Base-by-base conservation (phyloP, 2,888 invertebrate species). In the Caenorhabditis sp. region DNA sequence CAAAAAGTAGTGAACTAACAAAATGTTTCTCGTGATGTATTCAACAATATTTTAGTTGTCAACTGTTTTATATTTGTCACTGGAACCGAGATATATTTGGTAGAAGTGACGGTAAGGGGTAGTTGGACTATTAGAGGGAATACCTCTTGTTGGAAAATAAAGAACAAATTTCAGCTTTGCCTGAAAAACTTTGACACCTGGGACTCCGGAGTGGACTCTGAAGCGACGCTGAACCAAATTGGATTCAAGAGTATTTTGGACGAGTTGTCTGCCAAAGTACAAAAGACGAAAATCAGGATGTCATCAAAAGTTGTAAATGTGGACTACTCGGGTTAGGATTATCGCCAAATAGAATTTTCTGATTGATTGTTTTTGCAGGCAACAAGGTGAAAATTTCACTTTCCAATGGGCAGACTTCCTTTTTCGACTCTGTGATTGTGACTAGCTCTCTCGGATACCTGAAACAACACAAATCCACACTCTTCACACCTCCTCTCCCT, bases 401-500 rank as follows among this genome's bases (percentile, higher is more conserved):
- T 0, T 66, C 68, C 7, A 66, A 74, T 28, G 41, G 54, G 2
- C 28, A 70, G 16, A 24, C 49, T 2, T 41, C 31, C 0, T 10
- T 24, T 10, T 89, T 82, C 59, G 88, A 89, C 66, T 72, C 75
- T 54, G 88, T 91, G 1, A 88, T 90, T 54, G 87, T 90, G 1
- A 90, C 90, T 1, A 75, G 80, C 6, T 86, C 90, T 10, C 66
- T 90, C 22, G 90, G 90, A 10, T 87, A 85, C 72, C 58, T 90
- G 22, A 90, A 90, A 75, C 56, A 66, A 12, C 56, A 82, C 68
- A 63, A 76, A 4, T 8, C 35, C 0, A 61, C 72, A 8, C 35
- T 90, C 24, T 90, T 90, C 66, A 68, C 54, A 0, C 90, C 90
- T 7, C 26, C 58, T 14, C 76, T 90, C 8, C 82, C 88, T 19